Evolutionary conservation across 2,888 invertebrate genomes (phyloP).

Genomic region (Conus canariensis): DNA sequence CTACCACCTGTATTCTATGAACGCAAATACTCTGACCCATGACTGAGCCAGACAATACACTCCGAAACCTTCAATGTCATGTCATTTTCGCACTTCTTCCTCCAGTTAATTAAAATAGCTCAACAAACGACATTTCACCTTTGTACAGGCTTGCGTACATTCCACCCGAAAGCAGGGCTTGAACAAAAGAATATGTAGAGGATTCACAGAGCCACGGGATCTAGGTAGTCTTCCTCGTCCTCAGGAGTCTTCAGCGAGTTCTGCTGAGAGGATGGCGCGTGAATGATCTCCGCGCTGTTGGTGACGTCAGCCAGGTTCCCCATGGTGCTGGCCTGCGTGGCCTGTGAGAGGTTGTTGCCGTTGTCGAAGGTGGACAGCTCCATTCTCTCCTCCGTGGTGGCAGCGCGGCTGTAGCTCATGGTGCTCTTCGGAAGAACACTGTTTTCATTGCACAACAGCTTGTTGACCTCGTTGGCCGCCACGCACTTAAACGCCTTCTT

Average conservation of each 20-base stretch:
- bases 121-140: neutral
- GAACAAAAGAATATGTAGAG: neutral
- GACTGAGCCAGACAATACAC: neutral
- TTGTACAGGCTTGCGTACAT: neutral
- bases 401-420: conserved; percentile 46
- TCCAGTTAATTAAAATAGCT: too few relatives aligned
- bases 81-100: neutral
- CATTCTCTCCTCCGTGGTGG: conserved; percentile 50
- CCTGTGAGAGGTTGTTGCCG: neutral
- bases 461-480: conserved; percentile 63
- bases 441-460: conserved; percentile 63
- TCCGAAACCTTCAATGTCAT: neutral
- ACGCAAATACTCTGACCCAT: neutral
- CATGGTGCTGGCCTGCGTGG: conserved; percentile 23
- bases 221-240: conserved; percentile 47
- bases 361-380: conserved; percentile 51
- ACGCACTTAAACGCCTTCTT: conserved; percentile 75
- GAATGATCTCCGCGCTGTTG: conserved; percentile 20
- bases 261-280: neutral
- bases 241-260: neutral
- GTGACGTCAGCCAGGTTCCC: neutral
- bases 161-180: neutral
- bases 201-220: conserved; percentile 28
- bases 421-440: conserved; percentile 66
- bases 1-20: neutral